Evolutionary conservation across 2,113 vertebrate species (phyloP).

Genomic region (Pygoscelis adeliae): DNA sequence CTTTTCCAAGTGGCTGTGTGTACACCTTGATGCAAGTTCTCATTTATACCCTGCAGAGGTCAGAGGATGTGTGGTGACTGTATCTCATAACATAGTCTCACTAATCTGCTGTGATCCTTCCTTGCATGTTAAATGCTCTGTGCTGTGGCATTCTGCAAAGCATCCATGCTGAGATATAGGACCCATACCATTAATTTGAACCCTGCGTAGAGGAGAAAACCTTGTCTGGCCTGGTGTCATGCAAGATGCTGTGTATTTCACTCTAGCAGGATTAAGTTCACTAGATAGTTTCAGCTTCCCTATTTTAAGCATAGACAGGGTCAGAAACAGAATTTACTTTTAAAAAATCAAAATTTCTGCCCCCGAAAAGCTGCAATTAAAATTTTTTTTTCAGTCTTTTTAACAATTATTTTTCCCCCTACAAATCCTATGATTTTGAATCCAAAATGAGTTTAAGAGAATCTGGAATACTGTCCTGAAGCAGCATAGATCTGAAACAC

Average conservation of each 20-base stretch:
- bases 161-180: not conserved
- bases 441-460: not conserved
- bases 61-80: not conserved
- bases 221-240: not conserved
- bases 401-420: not conserved
- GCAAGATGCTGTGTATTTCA: not conserved
- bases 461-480: not conserved
- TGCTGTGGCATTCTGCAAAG: not conserved
- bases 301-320: not conserved
- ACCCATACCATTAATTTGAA: not conserved
- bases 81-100: not conserved
- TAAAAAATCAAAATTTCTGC: not conserved
- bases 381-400: not conserved
- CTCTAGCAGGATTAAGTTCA: not conserved
- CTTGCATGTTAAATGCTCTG: not conserved
- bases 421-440: not conserved
- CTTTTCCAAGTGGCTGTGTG: not conserved
- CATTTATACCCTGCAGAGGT: not conserved
- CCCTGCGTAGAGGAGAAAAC: not conserved
- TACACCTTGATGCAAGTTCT: not conserved
- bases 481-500: not conserved
- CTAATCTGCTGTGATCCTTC: not conserved
- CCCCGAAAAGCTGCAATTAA: not conserved
- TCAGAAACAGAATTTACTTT: not conserved
- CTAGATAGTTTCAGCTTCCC: not conserved